Conservation (phyloP, 2,888 invertebrate genomes). For the Netelia melanura region DNA sequence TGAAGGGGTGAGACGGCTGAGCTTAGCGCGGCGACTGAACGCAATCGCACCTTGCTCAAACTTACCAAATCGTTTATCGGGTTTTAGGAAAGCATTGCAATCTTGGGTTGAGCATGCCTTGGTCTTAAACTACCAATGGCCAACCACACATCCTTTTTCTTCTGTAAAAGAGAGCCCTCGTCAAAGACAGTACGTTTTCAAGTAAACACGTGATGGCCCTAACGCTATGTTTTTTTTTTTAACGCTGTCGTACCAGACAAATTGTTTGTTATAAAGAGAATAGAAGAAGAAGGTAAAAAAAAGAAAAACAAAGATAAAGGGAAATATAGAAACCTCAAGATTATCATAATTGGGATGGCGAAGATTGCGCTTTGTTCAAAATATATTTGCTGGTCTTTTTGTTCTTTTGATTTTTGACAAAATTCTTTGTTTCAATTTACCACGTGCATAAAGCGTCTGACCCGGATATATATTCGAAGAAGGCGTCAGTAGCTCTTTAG, state of each 20-base stretch:
- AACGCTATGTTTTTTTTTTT: slow-evolving; percentile 68
- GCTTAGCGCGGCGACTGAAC: slow-evolving; percentile 77
- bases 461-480: background rate
- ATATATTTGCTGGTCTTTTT: background rate
- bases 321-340: slow-evolving; percentile 60
- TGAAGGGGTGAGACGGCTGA: slow-evolving; percentile 75
- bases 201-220: slow-evolving; percentile 81
- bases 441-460: background rate
- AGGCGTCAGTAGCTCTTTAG: slow-evolving; percentile 13
- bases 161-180: slow-evolving; percentile 85
- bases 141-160: slow-evolving; percentile 85
- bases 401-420: background rate
- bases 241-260: slow-evolving; percentile 45
- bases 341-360: background rate
- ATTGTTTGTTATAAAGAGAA: slow-evolving; percentile 15
- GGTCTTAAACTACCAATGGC: slow-evolving; percentile 85
- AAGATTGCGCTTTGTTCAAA: background rate
- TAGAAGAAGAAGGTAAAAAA: slow-evolving; percentile 65
- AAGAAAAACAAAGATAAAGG: slow-evolving; percentile 65
- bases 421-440: background rate
- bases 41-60: slow-evolving; percentile 82
- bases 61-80: slow-evolving; percentile 83
- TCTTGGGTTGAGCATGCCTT: slow-evolving; percentile 85
- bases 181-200: slow-evolving; percentile 84
- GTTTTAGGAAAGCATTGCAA: slow-evolving; percentile 84